phyloP scores from a whole-genome alignment of 2,797 vertebrate species.

The Anolis apletophallus region DNA sequence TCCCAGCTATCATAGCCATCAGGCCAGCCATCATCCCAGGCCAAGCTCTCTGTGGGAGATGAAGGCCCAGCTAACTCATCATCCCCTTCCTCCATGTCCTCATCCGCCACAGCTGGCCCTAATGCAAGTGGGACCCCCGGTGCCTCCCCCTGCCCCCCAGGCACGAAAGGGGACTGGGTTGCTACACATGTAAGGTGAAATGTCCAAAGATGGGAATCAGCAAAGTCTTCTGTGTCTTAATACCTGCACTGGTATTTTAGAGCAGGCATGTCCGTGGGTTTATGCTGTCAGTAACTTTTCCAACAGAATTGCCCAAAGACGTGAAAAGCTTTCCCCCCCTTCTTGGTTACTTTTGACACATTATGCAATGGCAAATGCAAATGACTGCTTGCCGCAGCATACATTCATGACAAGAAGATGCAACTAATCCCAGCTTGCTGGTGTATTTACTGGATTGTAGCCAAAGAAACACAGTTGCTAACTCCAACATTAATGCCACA shows the following conservation, averaged over 20 bases:
- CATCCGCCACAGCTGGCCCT: too few species aligned
- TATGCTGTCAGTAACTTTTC: neutral
- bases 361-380: neutral
- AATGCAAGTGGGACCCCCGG: too few species aligned
- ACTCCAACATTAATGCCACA: neutral
- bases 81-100: too few species aligned
- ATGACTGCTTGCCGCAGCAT: neutral
- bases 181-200: neutral
- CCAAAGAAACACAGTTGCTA: neutral
- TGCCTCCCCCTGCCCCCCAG: too few species aligned
- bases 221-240: neutral
- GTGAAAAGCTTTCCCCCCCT: neutral
- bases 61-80: too few species aligned
- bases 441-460: neutral
- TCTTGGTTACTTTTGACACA: neutral
- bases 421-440: neutral
- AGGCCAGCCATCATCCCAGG: too few species aligned
- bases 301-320: neutral
- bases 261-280: neutral
- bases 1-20: too few species aligned
- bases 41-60: too few species aligned
- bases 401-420: neutral
- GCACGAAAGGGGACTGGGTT: too few species aligned
- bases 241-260: neutral
- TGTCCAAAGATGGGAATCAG: neutral